phyloP scores from a whole-genome alignment of 1,140 invertebrate species.

The Megalopta genalis region DNA sequence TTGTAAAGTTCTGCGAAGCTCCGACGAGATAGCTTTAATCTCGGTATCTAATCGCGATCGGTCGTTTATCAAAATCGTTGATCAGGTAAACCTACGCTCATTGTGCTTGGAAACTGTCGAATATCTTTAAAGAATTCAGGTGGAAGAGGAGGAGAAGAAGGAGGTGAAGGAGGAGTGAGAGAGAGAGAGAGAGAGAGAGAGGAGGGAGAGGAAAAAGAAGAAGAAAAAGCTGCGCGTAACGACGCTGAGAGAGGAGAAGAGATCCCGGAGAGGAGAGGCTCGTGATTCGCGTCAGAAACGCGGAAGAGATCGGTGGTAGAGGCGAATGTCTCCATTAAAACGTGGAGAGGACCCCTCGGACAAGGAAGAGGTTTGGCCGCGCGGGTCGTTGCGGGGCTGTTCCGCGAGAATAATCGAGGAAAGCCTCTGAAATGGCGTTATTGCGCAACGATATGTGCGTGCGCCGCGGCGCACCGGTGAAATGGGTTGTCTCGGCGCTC shows the following conservation, averaged over 20 bases:
- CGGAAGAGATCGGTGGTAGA: constrained; percentile 47
- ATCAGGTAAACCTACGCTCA: background rate
- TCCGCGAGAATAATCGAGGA: constrained; percentile 50
- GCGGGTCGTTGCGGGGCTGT: constrained; percentile 16
- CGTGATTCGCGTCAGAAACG: constrained; percentile 24
- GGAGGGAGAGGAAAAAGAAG: no score
- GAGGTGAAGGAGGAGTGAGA: no score
- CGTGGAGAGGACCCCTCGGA: constrained; percentile 22
- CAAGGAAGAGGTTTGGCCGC: background rate
- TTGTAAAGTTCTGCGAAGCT: background rate
- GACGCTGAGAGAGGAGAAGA: no score
- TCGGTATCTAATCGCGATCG: background rate
- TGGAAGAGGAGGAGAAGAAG: no score
- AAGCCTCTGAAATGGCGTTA: constrained; percentile 35
- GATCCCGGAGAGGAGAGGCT: background rate
- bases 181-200: no score
- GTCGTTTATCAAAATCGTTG: background rate
- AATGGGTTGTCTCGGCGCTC: constrained; percentile 40
- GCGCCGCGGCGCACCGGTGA: constrained; percentile 44
- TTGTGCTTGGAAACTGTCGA: background rate
- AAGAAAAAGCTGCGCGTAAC: no score
- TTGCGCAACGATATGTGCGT: constrained; percentile 71
- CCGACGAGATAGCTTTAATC: background rate
- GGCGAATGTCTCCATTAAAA: constrained; percentile 57
- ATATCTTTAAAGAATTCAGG: no score